Percentiles rank a stretch among this genome's conserved stretches.
phyloP scores from a whole-genome alignment of 2,113 vertebrate species.

The Tragelaphus buxtoni region DNA sequence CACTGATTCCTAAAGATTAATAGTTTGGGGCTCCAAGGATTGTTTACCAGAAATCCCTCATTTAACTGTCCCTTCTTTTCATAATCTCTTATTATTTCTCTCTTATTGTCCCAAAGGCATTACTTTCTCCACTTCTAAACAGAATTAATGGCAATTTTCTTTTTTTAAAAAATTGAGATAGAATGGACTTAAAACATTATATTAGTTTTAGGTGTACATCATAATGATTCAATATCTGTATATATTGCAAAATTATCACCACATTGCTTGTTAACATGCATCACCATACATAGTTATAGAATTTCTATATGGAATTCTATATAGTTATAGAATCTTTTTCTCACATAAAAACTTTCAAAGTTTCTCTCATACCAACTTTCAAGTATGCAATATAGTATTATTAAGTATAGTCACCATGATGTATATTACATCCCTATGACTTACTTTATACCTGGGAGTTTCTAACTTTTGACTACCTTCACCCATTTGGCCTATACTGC shows the following conservation, averaged over 20 bases:
- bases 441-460: neutral
- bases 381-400: neutral
- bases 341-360: neutral
- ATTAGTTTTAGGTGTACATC: neutral
- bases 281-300: neutral
- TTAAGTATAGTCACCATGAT: neutral
- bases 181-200: neutral
- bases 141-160: constrained; percentile 6
- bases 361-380: neutral
- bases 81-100: neutral
- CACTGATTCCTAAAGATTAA: neutral
- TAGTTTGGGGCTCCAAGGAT: neutral
- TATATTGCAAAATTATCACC: neutral
- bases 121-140: neutral
- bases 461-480: neutral
- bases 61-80: neutral
- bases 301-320: neutral
- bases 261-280: neutral
- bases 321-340: neutral
- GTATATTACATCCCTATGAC: neutral
- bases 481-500: neutral
- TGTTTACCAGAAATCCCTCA: neutral
- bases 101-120: neutral
- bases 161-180: neutral
- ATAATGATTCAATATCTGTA: neutral